Evolutionary conservation across 2,888 invertebrate species (phyloP), one percentile per base, ranked within the genome.

Genomic region (Willowsia nigromaculata): DNA sequence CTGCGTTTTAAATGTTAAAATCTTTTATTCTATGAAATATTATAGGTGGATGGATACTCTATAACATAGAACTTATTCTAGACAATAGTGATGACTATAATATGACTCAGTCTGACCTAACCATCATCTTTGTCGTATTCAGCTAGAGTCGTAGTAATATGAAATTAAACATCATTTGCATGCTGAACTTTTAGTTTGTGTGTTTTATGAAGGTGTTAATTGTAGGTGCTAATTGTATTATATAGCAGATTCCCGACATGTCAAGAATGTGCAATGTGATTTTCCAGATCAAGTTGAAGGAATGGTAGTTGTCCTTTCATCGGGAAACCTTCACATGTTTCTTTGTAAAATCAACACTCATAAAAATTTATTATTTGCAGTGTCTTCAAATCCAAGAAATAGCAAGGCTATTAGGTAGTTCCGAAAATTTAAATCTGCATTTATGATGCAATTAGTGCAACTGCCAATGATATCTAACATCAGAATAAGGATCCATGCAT

Each of bases 141-240:
- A n/a, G n/a, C n/a, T n/a, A n/a, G n/a, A n/a, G n/a, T n/a, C n/a
- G n/a, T n/a, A n/a, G n/a, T n/a, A n/a, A n/a, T n/a, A n/a, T n/a
- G n/a, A n/a, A 37, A 6, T 37, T 37, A 9, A 11, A 50, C 15
- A 22, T 5, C 4, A 22, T 22, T 56, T 56, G 18, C 4, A 56
- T 56, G 56, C 22, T 56, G 56, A 56, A 50, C 13, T 15, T 11
- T n/a, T 11, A 56, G 15, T 65, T 25, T 33, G 33, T 65, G 30
- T 62, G 30, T 62, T 62, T 65, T 65, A 65, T 7, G 33, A 37
- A 33, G n/a, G 65, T 65, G 65, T n/a, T 65, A 65, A 65, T 65
- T 65, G n/a, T 15, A 62, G 25, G 65, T 33, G 65, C 37, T 65
- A 65, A 65, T n/a, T n/a, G n/a, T n/a, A 65, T 13, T 3, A 13